Base-by-base conservation (phyloP, 1,140 invertebrate species). In the Cherax destructor region DNA sequence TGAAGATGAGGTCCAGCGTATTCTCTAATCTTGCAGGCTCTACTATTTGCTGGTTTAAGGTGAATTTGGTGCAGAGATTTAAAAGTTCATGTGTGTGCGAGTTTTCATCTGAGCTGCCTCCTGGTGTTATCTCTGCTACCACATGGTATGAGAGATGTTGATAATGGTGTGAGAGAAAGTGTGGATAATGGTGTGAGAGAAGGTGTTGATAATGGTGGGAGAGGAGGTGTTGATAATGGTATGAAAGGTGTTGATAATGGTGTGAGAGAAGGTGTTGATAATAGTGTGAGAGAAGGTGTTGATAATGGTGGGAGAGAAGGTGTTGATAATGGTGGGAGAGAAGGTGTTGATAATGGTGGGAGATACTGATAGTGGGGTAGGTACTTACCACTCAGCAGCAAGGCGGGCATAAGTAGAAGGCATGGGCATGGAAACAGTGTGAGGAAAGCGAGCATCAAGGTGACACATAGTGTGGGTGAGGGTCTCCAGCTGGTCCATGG, bases 401-500 rank as follows among this genome's bases (percentile, higher is more conserved):
- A 61, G 80, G 4, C 41, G 52, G 18, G 80, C 80, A 83, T 83
- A 83, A 13, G 41, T 41, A 4, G n/a, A n/a, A 7, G 80, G 80
- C 56, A 59, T 59, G 21, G 80, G 80, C 9, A 83, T n/a, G 21
- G 80, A 24, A 5, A 18, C 18, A 1, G 80, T 3, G n/a, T 83
- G 80, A 49, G 80, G 10, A n/a, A 52, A 59, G 52, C n/a, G 24
- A n/a, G 80, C 80, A 10, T 83, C n/a, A 16, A 83, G 80, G 80
- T 83, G 80, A 13, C 80, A 83, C 80, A 83, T 13, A 61, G 4
- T n/a, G 10, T 83, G 61, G n/a, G 80, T 83, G n/a, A 61, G 10
- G 1, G 56, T 61, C 80, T 83, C 41, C 80, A 83, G 52, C 3
- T 24, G 52, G 9, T 65, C 56, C n/a, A 65, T 24, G 41, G 52